These are phyloP conservation scores for Epirrita christyi DNA, from an alignment of 2,888 invertebrate species.

Conservation along the genomic window DNA sequence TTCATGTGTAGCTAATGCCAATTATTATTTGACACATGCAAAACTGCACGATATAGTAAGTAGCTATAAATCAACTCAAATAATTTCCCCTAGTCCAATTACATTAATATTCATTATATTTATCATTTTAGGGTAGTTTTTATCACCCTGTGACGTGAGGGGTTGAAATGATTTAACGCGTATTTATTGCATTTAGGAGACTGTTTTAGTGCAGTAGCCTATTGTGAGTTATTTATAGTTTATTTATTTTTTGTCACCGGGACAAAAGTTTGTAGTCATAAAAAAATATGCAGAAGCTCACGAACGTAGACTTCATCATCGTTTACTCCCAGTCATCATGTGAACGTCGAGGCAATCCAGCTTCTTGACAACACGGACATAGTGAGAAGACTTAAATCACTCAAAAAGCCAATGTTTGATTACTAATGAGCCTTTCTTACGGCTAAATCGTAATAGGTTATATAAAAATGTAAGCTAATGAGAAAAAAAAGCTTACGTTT, in stretches of 20 bases:
- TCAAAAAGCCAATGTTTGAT: too few species aligned
- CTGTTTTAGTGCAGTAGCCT: conserved; percentile 34
- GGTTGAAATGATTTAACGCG: conserved; percentile 39
- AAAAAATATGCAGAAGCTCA: too few species aligned
- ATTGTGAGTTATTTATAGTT: conserved; percentile 29
- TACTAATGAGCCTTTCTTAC: too few species aligned
- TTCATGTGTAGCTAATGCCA: not conserved
- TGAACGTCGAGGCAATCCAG: too few species aligned
- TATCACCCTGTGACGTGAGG: conserved; percentile 33
- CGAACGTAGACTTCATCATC: too few species aligned
- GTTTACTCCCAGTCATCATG: too few species aligned
- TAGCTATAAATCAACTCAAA: conserved; percentile 22
- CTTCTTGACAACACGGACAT: too few species aligned
- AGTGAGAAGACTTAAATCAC: too few species aligned
- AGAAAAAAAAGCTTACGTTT: too few species aligned
- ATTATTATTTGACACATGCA: conserved; percentile 4
- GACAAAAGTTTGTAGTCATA: too few species aligned
- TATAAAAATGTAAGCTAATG: too few species aligned
- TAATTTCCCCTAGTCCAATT: conserved; percentile 27
- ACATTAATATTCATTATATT: conserved; percentile 39
- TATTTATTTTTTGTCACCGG: conserved; percentile 26
- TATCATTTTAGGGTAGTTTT: conserved; percentile 38
- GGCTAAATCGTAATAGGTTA: too few species aligned
- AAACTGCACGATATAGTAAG: conserved; percentile 17
- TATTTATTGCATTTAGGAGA: conserved; percentile 30